These are phyloP conservation scores for Tenthredo amoena DNA, from an alignment of 2,888 invertebrate genomes.

Conservation along the genomic window DNA sequence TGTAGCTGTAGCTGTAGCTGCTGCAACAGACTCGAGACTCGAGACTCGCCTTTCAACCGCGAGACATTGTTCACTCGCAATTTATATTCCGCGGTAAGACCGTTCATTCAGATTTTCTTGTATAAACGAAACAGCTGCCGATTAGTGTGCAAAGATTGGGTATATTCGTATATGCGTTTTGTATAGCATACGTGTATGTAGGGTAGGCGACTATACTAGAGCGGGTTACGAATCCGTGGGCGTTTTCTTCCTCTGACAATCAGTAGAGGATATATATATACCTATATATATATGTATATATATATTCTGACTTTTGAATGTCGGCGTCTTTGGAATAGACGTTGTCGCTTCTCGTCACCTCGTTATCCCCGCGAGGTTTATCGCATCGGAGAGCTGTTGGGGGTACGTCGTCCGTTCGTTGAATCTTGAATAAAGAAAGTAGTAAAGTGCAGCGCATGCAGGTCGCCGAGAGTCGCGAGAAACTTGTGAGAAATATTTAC, in stretches of 20 bases:
- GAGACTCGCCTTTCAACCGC: slow-evolving; percentile 41
- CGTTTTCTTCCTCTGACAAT: slow-evolving; percentile 4
- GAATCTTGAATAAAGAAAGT: slow-evolving; percentile 23
- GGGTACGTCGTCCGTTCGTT: background rate
- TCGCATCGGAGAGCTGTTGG: background rate
- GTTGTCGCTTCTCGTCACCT: slow-evolving; percentile 50
- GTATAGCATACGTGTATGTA: background rate
- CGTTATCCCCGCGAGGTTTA: slow-evolving; percentile 36
- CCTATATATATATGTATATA: background rate
- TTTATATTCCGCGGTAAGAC: slow-evolving; percentile 67
- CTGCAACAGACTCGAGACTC: background rate
- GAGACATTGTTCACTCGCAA: slow-evolving; percentile 67
- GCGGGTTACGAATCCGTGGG: background rate
- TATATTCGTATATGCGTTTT: background rate
- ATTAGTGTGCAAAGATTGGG: background rate
- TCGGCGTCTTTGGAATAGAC: background rate
- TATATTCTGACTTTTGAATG: slow-evolving; percentile 27
- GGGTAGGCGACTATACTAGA: background rate
- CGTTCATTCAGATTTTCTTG: slow-evolving; percentile 68
- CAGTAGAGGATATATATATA: background rate
- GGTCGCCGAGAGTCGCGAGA: background rate
- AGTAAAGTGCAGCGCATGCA: background rate
- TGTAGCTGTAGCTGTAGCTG: background rate
- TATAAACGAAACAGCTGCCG: slow-evolving; percentile 11
- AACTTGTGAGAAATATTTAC: slow-evolving; percentile 36